These are phyloP conservation scores for Drosophila multiciliata DNA, from an alignment of 2,888 invertebrate species.

Conservation along the genomic window DNA sequence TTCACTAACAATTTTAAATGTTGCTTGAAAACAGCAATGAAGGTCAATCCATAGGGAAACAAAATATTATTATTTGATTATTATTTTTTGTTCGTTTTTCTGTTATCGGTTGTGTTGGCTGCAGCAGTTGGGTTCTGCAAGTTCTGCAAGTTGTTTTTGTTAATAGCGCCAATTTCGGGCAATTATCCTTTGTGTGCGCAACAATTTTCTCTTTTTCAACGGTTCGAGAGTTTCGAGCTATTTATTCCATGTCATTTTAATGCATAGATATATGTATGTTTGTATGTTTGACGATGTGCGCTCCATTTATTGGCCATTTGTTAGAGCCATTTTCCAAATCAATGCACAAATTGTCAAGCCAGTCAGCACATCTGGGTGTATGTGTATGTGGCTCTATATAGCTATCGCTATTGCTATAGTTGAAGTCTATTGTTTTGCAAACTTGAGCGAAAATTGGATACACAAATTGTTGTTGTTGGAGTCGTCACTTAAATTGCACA, in stretches of 20 bases:
- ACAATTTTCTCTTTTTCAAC: conserved; percentile 37
- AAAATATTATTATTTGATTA: conserved; percentile 39
- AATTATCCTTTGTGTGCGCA: conserved; percentile 59
- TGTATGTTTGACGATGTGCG: conserved; percentile 24
- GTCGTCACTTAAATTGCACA: conserved; percentile 75
- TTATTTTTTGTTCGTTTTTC: conserved; percentile 27
- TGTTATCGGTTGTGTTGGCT: conserved; percentile 16
- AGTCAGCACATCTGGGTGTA: conserved; percentile 10
- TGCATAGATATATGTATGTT: conserved; percentile 13
- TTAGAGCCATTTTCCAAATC: conserved; percentile 72
- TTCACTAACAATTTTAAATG: conserved; percentile 68
- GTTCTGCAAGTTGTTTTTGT: conserved; percentile 63
- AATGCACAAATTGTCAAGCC: conserved; percentile 78
- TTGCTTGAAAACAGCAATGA: conserved; percentile 68
- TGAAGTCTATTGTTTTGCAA: conserved; percentile 38
- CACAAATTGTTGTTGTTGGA: conserved; percentile 59
- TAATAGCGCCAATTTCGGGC: conserved; percentile 73
- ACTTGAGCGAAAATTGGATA: conserved; percentile 59
- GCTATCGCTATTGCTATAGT: conserved; percentile 14
- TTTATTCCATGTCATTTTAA: conserved; percentile 57
- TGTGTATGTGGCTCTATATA: conserved; percentile 12
- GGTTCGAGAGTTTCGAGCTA: conserved; percentile 25
- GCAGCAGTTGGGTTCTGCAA: conserved; percentile 19
- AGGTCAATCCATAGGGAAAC: conserved; percentile 68
- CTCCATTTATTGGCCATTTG: conserved; percentile 65